Conservation (phyloP, 2,888 invertebrate species). For the Chaitophorus viminalis region DNA sequence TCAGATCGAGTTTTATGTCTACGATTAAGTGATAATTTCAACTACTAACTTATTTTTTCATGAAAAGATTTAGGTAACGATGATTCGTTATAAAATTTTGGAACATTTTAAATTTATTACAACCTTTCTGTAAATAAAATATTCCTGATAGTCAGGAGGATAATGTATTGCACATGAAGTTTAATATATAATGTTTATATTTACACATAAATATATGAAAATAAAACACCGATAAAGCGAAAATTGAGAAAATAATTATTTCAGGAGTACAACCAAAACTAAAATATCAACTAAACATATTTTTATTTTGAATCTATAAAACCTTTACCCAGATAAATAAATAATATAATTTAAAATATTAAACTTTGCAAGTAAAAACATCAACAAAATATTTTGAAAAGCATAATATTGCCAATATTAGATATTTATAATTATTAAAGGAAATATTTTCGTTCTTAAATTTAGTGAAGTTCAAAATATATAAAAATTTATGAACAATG, state of each 20-base stretch:
- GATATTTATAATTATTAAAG: background rate
- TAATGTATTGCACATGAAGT: slow-evolving; percentile 38
- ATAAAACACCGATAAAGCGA: slow-evolving; percentile 35
- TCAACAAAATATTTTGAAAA: background rate
- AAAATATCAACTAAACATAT: slow-evolving; percentile 21
- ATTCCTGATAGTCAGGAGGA: slow-evolving; percentile 24
- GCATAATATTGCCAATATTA: background rate
- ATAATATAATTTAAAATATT: slow-evolving; percentile 23
- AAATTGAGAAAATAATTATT: slow-evolving; percentile 12
- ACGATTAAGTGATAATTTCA: slow-evolving; percentile 34
- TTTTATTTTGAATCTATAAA: background rate
- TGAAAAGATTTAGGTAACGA: slow-evolving; percentile 15
- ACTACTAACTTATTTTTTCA: slow-evolving; percentile 35
- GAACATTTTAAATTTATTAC: slow-evolving; percentile 4
- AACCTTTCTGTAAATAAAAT: slow-evolving; percentile 35
- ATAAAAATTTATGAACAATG: slow-evolving; percentile 20
- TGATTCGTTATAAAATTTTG: slow-evolving; percentile 26
- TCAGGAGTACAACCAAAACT: slow-evolving; percentile 23
- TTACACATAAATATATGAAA: slow-evolving; percentile 37
- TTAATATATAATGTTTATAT: slow-evolving; percentile 1
- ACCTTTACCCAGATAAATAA: slow-evolving; percentile 13
- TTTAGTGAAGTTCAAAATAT: background rate
- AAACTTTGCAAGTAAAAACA: slow-evolving; percentile 12
- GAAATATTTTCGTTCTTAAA: slow-evolving; percentile 1
- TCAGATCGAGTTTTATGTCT: slow-evolving; percentile 57